phyloP scores from a whole-genome alignment of 1,140 invertebrate genomes.

The Drosophila pandora region DNA sequence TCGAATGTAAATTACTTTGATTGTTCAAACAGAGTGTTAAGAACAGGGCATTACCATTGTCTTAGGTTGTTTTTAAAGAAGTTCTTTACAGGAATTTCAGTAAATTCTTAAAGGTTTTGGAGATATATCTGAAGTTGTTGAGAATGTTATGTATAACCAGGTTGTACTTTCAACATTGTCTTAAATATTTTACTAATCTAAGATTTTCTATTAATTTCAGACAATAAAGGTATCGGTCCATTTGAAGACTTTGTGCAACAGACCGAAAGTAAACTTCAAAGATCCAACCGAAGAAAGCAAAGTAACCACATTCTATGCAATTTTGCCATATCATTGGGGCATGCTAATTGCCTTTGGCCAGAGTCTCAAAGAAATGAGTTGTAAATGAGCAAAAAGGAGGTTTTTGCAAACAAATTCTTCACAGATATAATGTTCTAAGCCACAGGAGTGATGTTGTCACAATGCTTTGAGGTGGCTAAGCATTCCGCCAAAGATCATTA shows the following conservation, averaged over 20 bases:
- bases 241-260: constrained; percentile 37
- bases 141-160: too few relatives aligned
- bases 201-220: not conserved
- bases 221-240: constrained; percentile 19
- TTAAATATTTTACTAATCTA: too few relatives aligned
- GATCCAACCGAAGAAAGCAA: constrained; percentile 24
- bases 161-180: not conserved
- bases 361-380: constrained; percentile 79
- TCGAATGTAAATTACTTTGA: constrained; percentile 63
- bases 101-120: not conserved
- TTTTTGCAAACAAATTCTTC: constrained; percentile 44
- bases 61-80: constrained; percentile 32
- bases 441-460: constrained; percentile 30
- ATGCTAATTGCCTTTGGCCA: constrained; percentile 77
- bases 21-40: constrained; percentile 46
- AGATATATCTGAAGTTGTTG: constrained; percentile 1
- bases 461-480: constrained; percentile 58
- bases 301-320: constrained; percentile 14
- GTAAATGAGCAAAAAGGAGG: constrained; percentile 70
- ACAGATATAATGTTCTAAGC: constrained; percentile 13
- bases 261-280: constrained; percentile 53
- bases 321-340: constrained; percentile 63
- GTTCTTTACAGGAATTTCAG: constrained; percentile 52
- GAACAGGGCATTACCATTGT: constrained; percentile 31
- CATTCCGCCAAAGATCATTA: constrained; percentile 56